Percentiles rank a stretch among this genome's conserved stretches.
These are phyloP conservation scores for Habropoda laboriosa DNA, from an alignment of 1,140 invertebrate genomes.

Conservation along the genomic window DNA sequence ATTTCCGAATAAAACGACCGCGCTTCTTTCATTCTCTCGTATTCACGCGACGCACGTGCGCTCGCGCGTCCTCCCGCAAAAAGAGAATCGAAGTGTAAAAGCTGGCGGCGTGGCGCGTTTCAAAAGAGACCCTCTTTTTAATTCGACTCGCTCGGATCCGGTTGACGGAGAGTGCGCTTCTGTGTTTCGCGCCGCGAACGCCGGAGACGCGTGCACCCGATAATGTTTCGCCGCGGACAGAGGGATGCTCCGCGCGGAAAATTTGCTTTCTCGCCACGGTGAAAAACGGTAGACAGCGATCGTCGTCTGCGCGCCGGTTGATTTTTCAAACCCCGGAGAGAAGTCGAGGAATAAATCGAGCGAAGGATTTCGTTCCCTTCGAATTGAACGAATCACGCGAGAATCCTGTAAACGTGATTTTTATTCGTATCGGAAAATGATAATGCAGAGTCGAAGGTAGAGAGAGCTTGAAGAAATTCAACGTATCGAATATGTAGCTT, in stretches of 20 bases:
- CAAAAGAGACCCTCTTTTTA: constrained; percentile 51
- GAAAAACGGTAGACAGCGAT: no score
- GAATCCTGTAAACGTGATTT: no score
- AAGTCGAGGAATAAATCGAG: no score
- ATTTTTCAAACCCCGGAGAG: neutral
- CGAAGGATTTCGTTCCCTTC: no score
- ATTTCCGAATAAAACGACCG: constrained; percentile 56
- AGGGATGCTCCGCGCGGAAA: neutral
- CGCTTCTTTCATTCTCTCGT: constrained; percentile 9
- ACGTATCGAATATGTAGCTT: no score
- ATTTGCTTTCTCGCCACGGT: neutral
- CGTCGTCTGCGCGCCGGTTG: neutral
- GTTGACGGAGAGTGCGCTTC: constrained; percentile 32
- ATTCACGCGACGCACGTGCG: constrained; percentile 46
- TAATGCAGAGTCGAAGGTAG: no score
- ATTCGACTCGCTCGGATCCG: constrained; percentile 48
- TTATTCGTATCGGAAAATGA: no score
- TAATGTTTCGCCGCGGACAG: constrained; percentile 17
- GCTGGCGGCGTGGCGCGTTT: constrained; percentile 43
- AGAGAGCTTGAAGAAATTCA: no score
- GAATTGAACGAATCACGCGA: no score
- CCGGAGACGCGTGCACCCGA: constrained; percentile 5
- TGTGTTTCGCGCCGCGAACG: constrained; percentile 14
- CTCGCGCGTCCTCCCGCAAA: constrained; percentile 2
- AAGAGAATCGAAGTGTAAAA: constrained; percentile 56